Base-by-base conservation (phyloP, 2,113 vertebrate genomes). In the Terrapene triunguis region DNA sequence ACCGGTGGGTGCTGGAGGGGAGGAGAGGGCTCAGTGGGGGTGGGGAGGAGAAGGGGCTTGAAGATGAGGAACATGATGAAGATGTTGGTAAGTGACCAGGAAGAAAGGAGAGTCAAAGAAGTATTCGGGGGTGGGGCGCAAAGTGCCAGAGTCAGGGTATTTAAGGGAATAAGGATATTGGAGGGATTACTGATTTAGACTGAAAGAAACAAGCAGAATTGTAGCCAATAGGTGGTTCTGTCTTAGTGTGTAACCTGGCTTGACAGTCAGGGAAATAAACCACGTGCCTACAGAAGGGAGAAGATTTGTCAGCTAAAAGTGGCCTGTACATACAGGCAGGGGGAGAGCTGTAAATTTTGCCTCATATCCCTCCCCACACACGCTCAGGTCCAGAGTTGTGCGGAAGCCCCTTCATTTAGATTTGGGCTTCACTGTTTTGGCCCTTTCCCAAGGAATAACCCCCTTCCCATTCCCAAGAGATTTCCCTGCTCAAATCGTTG, bases 1-100 rank as follows among this genome's bases (percentile, higher is more conserved):
- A 84, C 27, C 11, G 65, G 78, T 65, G 48, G 72, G 79, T 22
- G 51, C 72, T 47, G 62, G 79, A 72, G 24, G 51, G n/a, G 48
- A 59, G 53, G 65, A 88, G 48, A 76, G 44, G 44, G 5, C 25
- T 21, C 85, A 62, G 59, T 78, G 48, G 47, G 59, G 47, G 53
- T 44, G 35, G 76, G 44, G 19, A 82, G 12, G 14, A 76, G 76
- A 44, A 87, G 50, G 38, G 42, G n/a, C 24, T 78, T 79, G 65
- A 88, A 54, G 38, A 92, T 92, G 90, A 85, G 90, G 85, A 92
- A 92, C 38, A 83, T 92, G 80, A 88, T 92, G 90, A 87, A 87
- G 53, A 51, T 92, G 54, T 47, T 92, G 81, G 90, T 92, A 83
- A 62, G 80, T 53, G 47, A 13, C 44, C 48, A 44, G 54, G 53